A percentile compares a stretch with the other conserved stretches of the same genome.
Evolutionary conservation across 1,140 invertebrate genomes (phyloP).

Genomic region (Solenopsis invicta): DNA sequence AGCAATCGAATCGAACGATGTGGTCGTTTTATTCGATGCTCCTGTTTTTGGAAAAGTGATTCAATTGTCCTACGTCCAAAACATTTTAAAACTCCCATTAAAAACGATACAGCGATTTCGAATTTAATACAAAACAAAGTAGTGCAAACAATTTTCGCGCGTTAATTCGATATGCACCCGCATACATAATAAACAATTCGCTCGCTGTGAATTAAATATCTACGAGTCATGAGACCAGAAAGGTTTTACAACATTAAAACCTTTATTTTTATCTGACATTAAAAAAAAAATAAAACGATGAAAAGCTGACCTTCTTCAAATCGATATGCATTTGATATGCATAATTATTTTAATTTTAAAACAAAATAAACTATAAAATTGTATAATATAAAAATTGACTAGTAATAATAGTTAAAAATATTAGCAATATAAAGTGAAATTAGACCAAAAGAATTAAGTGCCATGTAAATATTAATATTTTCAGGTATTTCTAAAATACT

Average conservation of each 20-base stretch:
- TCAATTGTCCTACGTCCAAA: not conserved
- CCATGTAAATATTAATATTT: no score
- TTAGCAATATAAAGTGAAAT: not conserved
- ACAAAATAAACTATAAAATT: not conserved
- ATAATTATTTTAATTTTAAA: not conserved
- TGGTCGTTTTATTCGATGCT: not conserved
- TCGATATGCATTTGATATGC: not conserved
- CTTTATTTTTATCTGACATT: not conserved
- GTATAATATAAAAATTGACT: not conserved
- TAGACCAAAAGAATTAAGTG: no score
- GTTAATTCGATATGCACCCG: not conserved
- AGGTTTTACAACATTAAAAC: not conserved
- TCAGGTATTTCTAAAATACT: no score
- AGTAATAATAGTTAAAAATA: not conserved
- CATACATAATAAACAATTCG: conserved; percentile 7
- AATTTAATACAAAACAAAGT: conserved; percentile 9
- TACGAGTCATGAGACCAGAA: not conserved
- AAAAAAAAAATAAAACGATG: not conserved
- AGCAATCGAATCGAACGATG: not conserved
- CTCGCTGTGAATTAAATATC: not conserved
- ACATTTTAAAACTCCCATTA: not conserved
- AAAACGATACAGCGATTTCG: not conserved
- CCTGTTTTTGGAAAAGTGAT: conserved; percentile 8
- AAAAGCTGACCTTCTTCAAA: not conserved
- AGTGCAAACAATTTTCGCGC: conserved; percentile 17